Percentiles rank a stretch among this genome's conserved stretches.
phyloP scores from a whole-genome alignment of 2,888 invertebrate species.

The Nasonia oneida region DNA sequence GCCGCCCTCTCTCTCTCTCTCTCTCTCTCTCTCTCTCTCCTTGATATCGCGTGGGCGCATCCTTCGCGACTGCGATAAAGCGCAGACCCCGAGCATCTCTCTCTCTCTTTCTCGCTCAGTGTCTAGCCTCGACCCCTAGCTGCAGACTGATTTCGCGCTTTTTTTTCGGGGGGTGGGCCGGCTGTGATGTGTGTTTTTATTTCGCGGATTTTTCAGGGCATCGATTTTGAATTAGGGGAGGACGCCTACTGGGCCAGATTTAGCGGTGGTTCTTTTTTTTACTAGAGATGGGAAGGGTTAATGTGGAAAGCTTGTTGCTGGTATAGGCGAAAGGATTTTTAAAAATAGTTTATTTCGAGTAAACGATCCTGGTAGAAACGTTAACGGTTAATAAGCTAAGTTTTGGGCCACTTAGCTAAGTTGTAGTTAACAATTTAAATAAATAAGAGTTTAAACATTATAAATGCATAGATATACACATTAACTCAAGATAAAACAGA shows the following conservation, averaged over 20 bases:
- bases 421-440: too few species aligned
- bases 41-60: constrained; percentile 30
- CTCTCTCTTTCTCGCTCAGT: not conserved
- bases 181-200: not conserved
- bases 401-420: too few species aligned
- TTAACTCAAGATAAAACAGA: too few species aligned
- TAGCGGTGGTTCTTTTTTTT: not conserved
- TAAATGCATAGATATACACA: too few species aligned
- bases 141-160: constrained; percentile 3
- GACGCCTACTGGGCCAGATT: not conserved
- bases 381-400: too few species aligned
- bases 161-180: not conserved
- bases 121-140: constrained; percentile 4
- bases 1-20: constrained; percentile 22
- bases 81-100: not conserved
- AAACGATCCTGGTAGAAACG: too few species aligned
- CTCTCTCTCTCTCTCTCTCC: constrained; percentile 3
- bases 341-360: not conserved
- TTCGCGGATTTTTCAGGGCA: constrained; percentile 11
- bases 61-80: constrained; percentile 15
- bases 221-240: constrained; percentile 22
- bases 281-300: not conserved
- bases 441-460: too few species aligned
- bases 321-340: not conserved
- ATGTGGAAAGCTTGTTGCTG: constrained; percentile 15